Base-by-base conservation (phyloP, 2,797 vertebrate genomes). In the Acestrorhynchus altus region DNA sequence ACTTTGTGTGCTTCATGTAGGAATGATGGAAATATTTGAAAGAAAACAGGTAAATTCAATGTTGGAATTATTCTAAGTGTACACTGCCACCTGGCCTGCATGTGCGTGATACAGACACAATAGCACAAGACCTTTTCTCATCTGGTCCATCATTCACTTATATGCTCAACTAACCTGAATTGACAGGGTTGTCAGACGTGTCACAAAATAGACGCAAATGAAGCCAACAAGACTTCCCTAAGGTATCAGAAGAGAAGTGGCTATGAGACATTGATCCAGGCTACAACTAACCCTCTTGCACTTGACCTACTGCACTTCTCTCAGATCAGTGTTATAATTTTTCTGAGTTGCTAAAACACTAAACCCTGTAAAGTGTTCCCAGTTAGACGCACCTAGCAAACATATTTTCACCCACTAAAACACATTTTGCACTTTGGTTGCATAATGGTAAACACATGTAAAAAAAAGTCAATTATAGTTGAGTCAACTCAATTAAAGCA, bases 271-370 rank as follows among this genome's bases (percentile, higher is more conserved):
- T 35, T 35, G 31, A 35, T 35, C 39, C 39, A 46, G 56, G 57
- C 72, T 56, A 79, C 10, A 0, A 12, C 8, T 74, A 56, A 69
- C 56, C 65, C 54, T 74, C 18, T 39, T 24, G 8, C 46, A 61
- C 56, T 39, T 69, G 69, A 42, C 57, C 28, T 46, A 44, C 22
- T 74, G 11, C 46, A 42, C 40, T 60, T 60, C 16, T 67, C 49
- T 54, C 40, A 51, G 52, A 67, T 68, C n/a, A 60, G 52, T 40
- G n/a, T 2, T 66, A n/a, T n/a, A n/a, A n/a, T n/a, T n/a, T n/a
- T n/a, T n/a, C n/a, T n/a, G n/a, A n/a, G n/a, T n/a, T n/a, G n/a
- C n/a, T n/a, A n/a, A n/a, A n/a, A n/a, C n/a, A n/a, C n/a, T n/a
- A n/a, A n/a, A n/a, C n/a, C n/a, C n/a, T n/a, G n/a, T n/a, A n/a